Conservation (phyloP, 2,113 vertebrate species). For the Halcyon senegalensis region DNA sequence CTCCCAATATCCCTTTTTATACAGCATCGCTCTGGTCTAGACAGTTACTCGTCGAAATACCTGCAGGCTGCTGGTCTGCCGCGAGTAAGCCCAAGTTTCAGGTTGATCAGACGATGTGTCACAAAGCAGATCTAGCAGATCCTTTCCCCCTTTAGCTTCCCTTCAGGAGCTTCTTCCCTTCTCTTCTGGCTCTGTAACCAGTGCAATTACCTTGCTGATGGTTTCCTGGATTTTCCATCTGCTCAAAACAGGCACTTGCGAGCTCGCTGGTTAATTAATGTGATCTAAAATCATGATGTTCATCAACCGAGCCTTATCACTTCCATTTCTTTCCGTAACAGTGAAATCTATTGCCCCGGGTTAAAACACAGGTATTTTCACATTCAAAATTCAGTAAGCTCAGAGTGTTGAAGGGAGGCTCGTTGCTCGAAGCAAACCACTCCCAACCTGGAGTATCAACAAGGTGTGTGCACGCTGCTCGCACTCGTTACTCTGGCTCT, state of each 20-base stretch:
- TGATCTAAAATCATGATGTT: slow-evolving; percentile 63
- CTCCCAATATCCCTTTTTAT: too few relatives aligned
- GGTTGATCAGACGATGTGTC: neutral
- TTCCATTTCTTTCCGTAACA: slow-evolving; percentile 20
- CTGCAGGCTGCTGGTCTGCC: neutral
- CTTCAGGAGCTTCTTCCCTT: slow-evolving; percentile 37
- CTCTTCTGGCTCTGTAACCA: slow-evolving; percentile 35
- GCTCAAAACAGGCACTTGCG: slow-evolving; percentile 52
- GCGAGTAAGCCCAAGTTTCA: neutral
- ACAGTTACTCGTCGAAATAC: neutral
- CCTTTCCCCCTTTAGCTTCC: slow-evolving; percentile 28
- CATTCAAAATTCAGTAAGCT: neutral
- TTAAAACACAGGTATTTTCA: slow-evolving; percentile 6
- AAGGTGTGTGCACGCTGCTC: neutral
- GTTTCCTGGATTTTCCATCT: slow-evolving; percentile 62
- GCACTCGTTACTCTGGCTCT: neutral
- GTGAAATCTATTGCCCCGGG: slow-evolving; percentile 17
- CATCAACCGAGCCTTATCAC: slow-evolving; percentile 44
- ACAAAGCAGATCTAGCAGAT: neutral
- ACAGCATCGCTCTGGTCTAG: neutral
- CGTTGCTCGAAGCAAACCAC: neutral
- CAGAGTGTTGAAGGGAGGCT: neutral
- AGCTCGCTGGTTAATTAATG: slow-evolving; percentile 61
- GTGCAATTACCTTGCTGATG: slow-evolving; percentile 56
- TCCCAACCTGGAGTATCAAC: neutral